Evolutionary conservation across 2,113 vertebrate species (phyloP).

Genomic region (Macquaria australasica): DNA sequence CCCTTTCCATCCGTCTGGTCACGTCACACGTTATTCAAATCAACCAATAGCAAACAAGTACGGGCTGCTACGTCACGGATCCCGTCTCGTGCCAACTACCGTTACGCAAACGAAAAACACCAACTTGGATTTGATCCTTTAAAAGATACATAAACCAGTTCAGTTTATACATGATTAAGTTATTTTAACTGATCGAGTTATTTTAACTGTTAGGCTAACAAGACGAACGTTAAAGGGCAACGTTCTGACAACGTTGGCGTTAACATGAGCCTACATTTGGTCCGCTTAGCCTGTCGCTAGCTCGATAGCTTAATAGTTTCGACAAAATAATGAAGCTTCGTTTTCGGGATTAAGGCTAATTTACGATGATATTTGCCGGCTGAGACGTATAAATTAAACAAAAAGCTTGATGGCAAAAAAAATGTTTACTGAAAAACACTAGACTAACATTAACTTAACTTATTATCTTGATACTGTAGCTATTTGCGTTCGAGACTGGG

Average conservation of each 20-base stretch:
- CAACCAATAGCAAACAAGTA: conserved; percentile 23
- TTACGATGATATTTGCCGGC: background rate
- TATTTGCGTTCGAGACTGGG: background rate
- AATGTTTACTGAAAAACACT: accelerated
- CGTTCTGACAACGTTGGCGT: accelerated
- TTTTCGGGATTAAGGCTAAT: background rate
- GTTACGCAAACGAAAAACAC: accelerated
- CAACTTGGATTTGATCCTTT: accelerated
- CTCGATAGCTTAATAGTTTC: background rate
- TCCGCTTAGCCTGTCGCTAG: background rate
- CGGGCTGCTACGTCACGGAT: conserved; percentile 59
- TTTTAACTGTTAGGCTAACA: background rate
- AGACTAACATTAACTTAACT: no score
- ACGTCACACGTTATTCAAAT: conserved; percentile 24
- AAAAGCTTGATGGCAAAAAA: background rate
- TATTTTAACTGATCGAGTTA: background rate
- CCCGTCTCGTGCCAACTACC: conserved; percentile 7
- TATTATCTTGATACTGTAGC: background rate
- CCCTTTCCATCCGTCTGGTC: background rate
- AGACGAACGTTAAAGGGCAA: background rate
- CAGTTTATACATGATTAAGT: accelerated
- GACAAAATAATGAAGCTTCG: background rate
- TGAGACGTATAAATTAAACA: background rate
- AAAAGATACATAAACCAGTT: accelerated
- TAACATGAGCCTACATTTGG: background rate